Conservation (phyloP, 1,140 invertebrate genomes). For the Drosophila grimshawi region DNA sequence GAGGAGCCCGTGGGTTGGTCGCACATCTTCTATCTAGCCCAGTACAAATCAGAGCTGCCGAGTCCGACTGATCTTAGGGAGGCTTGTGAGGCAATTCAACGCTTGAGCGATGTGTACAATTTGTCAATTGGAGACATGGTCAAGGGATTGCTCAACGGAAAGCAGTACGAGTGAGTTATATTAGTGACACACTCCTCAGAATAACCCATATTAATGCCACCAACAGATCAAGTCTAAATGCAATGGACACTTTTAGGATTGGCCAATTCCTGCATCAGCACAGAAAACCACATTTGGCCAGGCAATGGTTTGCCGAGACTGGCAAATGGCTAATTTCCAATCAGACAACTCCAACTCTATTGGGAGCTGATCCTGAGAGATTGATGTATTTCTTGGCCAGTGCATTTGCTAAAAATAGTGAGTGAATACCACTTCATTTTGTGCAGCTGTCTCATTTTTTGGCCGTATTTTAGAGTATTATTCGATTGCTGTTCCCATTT, state of each 20-base stretch:
- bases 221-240: slow-evolving; percentile 21
- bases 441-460: too few species aligned
- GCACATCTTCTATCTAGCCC: slow-evolving; percentile 87
- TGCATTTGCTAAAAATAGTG: background rate
- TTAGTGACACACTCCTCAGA: background rate
- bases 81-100: slow-evolving; percentile 94
- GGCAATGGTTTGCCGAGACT: slow-evolving; percentile 18
- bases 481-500: slow-evolving; percentile 26
- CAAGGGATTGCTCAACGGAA: slow-evolving; percentile 92
- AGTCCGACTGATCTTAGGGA: slow-evolving; percentile 94
- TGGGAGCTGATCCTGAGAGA: background rate
- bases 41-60: slow-evolving; percentile 89
- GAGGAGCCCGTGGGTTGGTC: slow-evolving; percentile 68
- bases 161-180: slow-evolving; percentile 89
- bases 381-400: background rate
- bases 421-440: background rate
- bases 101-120: slow-evolving; percentile 97
- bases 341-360: background rate
- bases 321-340: background rate
- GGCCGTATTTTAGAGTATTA: slow-evolving; percentile 23
- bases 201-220: background rate
- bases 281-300: background rate
- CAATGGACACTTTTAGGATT: slow-evolving; percentile 36
- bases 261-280: slow-evolving; percentile 16
- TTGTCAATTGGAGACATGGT: slow-evolving; percentile 94